Evolutionary conservation across 2,113 vertebrate genomes (phyloP), one percentile per base, ranked within the genome.

Genomic region (Sprattus sprattus): DNA sequence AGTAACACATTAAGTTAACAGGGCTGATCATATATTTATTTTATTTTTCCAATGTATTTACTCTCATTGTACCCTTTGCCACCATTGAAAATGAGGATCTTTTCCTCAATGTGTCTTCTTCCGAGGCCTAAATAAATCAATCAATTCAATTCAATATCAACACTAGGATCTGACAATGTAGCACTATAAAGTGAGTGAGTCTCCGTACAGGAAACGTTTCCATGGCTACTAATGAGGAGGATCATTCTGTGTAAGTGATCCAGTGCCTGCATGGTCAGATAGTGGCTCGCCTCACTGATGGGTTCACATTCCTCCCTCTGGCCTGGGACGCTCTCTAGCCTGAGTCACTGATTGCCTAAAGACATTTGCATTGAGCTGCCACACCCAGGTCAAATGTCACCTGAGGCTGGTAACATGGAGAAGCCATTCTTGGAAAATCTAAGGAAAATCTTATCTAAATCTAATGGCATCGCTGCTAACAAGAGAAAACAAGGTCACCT

Each of bases 381-480:
- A 85, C 83, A 82, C 81, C 86, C 64, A 46, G 81, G 60, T 85
- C 81, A 83, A 28, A 85, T 81, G 81, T 45, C 83, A 85, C 2
- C 7, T 22, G 20, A 60, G 54, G 54, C 5, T 60, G 18, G 20
- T 60, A 22, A 20, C 20, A 20, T 60, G 1, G 18, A 60, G 18
- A 60, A 6, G 28, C 71, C 0, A 1, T 28, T 25, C 25, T 32
- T 71, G 32, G 1, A 71, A 39, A 39, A 39, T 39, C 32, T 78
- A 15, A 16, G 71, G 15, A 10, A 1, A 78, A 78, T 78, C 71
- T 39, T 2, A 39, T 39, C 1, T 39, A 32, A 32, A 78, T 39
- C 71, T 32, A 39, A 39, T 32, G 25, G 16, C 71, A 15, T 78
- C 10, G 20, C 28, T 39, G 71, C 32, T 67, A 39, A 39, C 39